Evolutionary conservation across 2,888 invertebrate genomes (phyloP), one percentile per base, ranked within the genome.

Genomic region (Ferrisia virgata): DNA sequence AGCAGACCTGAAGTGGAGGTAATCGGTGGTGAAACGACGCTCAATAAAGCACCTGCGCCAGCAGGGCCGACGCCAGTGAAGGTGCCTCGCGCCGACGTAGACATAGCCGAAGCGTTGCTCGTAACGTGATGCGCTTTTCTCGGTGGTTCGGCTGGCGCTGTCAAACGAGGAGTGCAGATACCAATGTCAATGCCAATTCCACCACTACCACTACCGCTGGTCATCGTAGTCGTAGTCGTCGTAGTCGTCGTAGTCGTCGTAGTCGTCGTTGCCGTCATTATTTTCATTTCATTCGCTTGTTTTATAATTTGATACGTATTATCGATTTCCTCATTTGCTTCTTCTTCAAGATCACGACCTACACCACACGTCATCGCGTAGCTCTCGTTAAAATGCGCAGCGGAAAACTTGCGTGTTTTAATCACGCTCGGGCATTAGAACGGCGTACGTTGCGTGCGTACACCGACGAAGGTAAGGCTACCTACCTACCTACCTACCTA

Each of bases 271-370:
- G 72, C 43, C 8, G 85, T 83, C 80, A 86, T 85, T 36, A 87
- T 87, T 47, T 88, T 87, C 86, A 96, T 94, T 92, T 96, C 96
- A 89, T 95, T 95, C 88, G 96, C 96, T 90, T 96, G 95, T 92
- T 96, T 96, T 91, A 96, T 92, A 89, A 96, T 96, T 92, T 96
- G 96, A 91, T 96, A 96, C 90, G 95, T 95, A 90, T 94, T 94
- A 92, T 96, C 96, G 91, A 96, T 93, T 91, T 95, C 85, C 22
- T 79, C 40, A 25, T 1, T 82, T 5, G 47, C 11, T 13, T 76
- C 82, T 69, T 82, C 82, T 33, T 47, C 36, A 18, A 3, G 47
- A 4, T 81, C 28, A 78, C 79, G 25, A 53, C 64, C 64, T 69
- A 33, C n/a, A 28, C 31, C 43, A 43, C 43, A 40, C 36, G 8